A percentile compares a stretch with the other conserved stretches of the same genome.
Conservation (phyloP, 2,888 invertebrate species). For the Ceriagrion tenellum region DNA sequence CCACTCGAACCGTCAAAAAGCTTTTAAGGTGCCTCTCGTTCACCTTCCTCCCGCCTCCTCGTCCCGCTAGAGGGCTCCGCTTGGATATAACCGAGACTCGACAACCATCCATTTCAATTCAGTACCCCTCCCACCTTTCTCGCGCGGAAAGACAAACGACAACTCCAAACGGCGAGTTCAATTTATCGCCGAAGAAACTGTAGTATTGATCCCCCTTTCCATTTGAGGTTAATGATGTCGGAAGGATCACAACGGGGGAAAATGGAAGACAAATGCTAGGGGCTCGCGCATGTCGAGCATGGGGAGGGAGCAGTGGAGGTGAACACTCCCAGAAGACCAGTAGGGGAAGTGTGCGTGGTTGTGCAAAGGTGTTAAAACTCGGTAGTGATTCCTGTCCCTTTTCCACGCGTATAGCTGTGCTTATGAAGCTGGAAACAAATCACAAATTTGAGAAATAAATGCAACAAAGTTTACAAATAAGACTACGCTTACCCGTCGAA, state of each 20-base stretch:
- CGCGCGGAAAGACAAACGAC: conserved; percentile 32
- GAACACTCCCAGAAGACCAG: background rate
- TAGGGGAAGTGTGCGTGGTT: background rate
- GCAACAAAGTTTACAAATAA: too few species aligned
- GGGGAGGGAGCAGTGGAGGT: background rate
- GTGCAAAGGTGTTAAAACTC: conserved; percentile 12
- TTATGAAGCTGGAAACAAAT: too few species aligned
- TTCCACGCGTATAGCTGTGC: too few species aligned
- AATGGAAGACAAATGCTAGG: background rate
- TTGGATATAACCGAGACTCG: conserved; percentile 30
- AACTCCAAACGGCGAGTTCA: conserved; percentile 22
- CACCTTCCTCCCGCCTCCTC: background rate
- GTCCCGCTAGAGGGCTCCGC: background rate
- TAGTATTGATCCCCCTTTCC: conserved; percentile 24
- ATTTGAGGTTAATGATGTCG: conserved; percentile 15
- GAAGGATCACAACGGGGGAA: background rate
- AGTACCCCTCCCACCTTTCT: background rate
- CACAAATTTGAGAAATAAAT: too few species aligned
- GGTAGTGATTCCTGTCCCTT: background rate
- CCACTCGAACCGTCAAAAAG: conserved; percentile 13
- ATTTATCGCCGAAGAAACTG: conserved; percentile 28
- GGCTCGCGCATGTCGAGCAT: background rate
- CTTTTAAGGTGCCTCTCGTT: background rate
- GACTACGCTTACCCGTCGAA: too few species aligned
- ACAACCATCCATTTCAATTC: conserved; percentile 36